phyloP scores from a whole-genome alignment of 1,140 invertebrate species.

The Muscidifurax raptorellus region DNA sequence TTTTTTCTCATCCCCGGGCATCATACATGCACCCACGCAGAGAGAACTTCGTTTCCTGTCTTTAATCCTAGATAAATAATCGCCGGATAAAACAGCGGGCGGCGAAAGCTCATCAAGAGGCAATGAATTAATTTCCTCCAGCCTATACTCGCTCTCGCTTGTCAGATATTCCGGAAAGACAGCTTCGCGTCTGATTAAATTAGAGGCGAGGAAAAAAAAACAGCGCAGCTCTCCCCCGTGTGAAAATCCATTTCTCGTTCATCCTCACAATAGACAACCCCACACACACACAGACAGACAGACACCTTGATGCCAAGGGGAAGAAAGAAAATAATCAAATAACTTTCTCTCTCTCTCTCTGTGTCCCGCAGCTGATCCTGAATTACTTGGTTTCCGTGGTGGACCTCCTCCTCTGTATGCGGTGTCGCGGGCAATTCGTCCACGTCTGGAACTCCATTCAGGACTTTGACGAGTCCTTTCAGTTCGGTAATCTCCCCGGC shows the following conservation, averaged over 20 bases:
- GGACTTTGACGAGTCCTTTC: conserved; percentile 63
- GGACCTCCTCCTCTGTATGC: conserved; percentile 52
- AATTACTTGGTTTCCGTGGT: conserved; percentile 60
- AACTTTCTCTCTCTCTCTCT: no score
- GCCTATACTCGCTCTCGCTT: no score
- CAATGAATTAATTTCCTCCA: neutral
- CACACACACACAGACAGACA: no score
- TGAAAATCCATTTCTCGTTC: no score
- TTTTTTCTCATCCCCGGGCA: no score
- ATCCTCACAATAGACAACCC: no score
- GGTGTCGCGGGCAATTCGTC: conserved; percentile 47
- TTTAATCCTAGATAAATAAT: neutral
- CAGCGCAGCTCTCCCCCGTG: no score
- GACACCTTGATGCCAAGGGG: neutral
- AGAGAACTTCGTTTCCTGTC: neutral
- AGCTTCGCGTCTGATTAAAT: neutral
- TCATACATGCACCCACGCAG: no score
- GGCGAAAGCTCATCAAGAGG: neutral
- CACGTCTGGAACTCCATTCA: conserved; percentile 66
- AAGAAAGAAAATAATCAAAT: neutral
- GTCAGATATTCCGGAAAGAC: no score
- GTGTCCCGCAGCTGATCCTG: conserved; percentile 57
- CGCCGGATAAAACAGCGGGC: neutral
- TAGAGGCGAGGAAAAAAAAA: neutral
- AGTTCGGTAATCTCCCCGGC: neutral